Evolutionary conservation across 1,140 invertebrate species (phyloP), one percentile per base, ranked within the genome.

Genomic region (Solenopsis fugax): DNA sequence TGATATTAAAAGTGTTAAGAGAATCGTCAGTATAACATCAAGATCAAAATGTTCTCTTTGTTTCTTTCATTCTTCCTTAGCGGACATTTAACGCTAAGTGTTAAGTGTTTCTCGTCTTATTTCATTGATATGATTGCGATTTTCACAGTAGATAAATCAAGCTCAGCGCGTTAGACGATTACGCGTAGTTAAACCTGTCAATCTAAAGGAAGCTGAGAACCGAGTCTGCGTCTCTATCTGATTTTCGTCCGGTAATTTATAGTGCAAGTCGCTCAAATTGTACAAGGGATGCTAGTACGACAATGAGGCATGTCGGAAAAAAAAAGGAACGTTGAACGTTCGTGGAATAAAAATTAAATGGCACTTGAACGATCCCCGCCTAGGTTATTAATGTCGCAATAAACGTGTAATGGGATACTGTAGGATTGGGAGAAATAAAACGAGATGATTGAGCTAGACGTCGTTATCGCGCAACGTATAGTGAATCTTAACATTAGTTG

Each of bases 71-170:
- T 10, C 9, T n/a, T 67, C 12, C 45, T 21, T 7, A 24, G 7
- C 4, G 48, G 21, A 50, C 2, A n/a, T 50, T 69, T 50, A 41
- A 67, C 10, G 24, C 10, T n/a, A 58, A 16, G 41, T 45, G 16
- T 54, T 54, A 21, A 77, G 41, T 48, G 24, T 64, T 78, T 34
- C n/a, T 48, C 29, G 4, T 64, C 75, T 78, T 10, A 29, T 65
- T 21, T 50, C 5, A 48, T 34, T 62, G 56, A 64, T 78, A 78
- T 64, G 67, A 80, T 52, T 52, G 16, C 60, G 60, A 80, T 52
- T 48, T 50, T 78, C 18, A n/a, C 58, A 65, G 73, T 76, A 58
- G 54, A 76, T 78, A 78, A 52, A 65, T 65, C 45, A 65, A 48
- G 41, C 16, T 34, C 56, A 24, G 10, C 10, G 10, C 10, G 41